These are phyloP conservation scores for Amia ocellicauda DNA, from an alignment of 2,113 vertebrate species.

Conservation along the genomic window DNA sequence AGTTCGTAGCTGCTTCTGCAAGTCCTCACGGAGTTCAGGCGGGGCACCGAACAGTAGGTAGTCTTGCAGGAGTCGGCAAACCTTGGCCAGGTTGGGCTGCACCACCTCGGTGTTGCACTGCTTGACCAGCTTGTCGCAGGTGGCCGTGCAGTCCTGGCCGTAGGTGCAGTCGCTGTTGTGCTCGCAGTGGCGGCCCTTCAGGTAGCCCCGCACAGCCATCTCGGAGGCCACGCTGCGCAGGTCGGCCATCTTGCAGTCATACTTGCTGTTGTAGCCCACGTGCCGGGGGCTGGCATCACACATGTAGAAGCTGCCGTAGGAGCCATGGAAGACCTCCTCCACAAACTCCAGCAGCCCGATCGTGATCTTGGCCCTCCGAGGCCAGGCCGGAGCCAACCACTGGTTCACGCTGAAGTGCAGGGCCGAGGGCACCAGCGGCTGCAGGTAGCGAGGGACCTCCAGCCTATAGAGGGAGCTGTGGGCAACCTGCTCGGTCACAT, in stretches of 20 bases:
- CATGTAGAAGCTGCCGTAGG: constrained; percentile 89
- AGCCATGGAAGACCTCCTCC: constrained; percentile 93
- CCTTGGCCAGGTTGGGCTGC: constrained; percentile 94
- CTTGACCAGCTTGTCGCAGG: constrained; percentile 84
- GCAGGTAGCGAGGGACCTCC: constrained; percentile 70
- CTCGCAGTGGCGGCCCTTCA: constrained; percentile 84
- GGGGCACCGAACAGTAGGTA: constrained; percentile 85
- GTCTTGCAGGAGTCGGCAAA: constrained; percentile 81
- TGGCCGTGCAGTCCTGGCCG: constrained; percentile 80
- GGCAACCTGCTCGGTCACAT: constrained; percentile 78
- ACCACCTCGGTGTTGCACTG: constrained; percentile 88
- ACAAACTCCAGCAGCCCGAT: constrained; percentile 93
- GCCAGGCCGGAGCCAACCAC: constrained; percentile 91
- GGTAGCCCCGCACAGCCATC: constrained; percentile 72
- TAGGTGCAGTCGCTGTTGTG: constrained; percentile 88
- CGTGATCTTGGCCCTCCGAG: constrained; percentile 82
- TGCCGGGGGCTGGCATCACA: constrained; percentile 80
- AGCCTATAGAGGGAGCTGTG: constrained; percentile 76
- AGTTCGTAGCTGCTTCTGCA: constrained; percentile 86
- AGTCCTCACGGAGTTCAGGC: constrained; percentile 69
- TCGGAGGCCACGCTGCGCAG: constrained; percentile 82
- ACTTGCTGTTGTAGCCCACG: constrained; percentile 83
- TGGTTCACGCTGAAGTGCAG: constrained; percentile 75
- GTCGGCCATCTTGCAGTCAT: constrained; percentile 91
- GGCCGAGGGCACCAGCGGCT: constrained; percentile 69